Evolutionary conservation across 1,140 invertebrate genomes (phyloP).

Genomic region (Papilio machaon): DNA sequence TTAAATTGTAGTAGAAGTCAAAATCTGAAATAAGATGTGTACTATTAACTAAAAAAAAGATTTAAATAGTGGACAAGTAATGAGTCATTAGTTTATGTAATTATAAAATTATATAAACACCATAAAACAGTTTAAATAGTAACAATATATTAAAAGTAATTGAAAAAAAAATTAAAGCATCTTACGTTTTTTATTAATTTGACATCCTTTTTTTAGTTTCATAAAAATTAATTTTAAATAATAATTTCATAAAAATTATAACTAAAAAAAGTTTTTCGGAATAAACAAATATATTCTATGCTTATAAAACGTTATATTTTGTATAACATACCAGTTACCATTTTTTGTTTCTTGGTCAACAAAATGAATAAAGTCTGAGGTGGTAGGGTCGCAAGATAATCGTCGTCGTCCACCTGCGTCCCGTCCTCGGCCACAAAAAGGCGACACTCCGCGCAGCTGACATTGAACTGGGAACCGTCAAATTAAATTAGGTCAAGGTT

Average conservation of each 20-base stretch:
- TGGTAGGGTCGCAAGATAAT: constrained; percentile 87
- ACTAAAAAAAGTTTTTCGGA: neutral
- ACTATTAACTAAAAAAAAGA: neutral
- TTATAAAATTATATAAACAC: too few relatives aligned
- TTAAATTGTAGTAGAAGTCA: constrained; percentile 83
- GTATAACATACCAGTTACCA: constrained; percentile 84
- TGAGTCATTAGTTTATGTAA: neutral
- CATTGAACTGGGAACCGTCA: constrained; percentile 75
- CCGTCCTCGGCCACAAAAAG: constrained; percentile 85
- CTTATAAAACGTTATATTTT: neutral
- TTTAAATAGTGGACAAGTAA: constrained; percentile 2
- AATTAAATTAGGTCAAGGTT: constrained; percentile 64
- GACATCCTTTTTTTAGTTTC: too few relatives aligned
- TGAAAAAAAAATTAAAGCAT: too few relatives aligned
- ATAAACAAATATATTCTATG: neutral
- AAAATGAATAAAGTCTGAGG: constrained; percentile 88
- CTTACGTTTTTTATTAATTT: too few relatives aligned
- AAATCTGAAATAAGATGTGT: constrained; percentile 78
- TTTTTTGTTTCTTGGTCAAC: constrained; percentile 83
- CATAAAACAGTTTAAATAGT: too few relatives aligned
- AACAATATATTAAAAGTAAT: too few relatives aligned
- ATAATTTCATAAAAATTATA: too few relatives aligned
- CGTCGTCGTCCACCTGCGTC: constrained; percentile 87
- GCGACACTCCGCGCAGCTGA: constrained; percentile 69
- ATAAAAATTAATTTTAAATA: too few relatives aligned